These are phyloP conservation scores for Hedya salicella DNA, from an alignment of 2,888 invertebrate species.

Conservation along the genomic window DNA sequence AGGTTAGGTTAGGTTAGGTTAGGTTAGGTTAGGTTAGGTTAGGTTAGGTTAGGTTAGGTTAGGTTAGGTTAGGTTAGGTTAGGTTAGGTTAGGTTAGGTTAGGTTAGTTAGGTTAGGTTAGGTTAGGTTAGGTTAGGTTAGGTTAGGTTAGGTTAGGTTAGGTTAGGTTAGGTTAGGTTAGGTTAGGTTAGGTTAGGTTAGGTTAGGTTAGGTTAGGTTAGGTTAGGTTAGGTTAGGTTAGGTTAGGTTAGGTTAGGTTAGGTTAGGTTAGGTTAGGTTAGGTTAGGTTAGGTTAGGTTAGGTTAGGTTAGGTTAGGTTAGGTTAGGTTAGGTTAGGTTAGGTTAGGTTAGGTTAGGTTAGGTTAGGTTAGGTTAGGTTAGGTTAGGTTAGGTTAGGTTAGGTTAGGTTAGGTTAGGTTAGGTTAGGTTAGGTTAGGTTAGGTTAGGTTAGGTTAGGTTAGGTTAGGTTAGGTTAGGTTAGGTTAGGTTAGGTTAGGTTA, in stretches of 20 bases:
- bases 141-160: constrained; percentile 17
- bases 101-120: constrained; percentile 17
- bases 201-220: constrained; percentile 17
- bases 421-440: constrained; percentile 17
- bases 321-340: constrained; percentile 17
- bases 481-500: constrained; percentile 17
- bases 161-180: constrained; percentile 17
- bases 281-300: constrained; percentile 17
- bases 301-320: constrained; percentile 17
- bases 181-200: constrained; percentile 17
- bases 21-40: constrained; percentile 16
- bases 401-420: constrained; percentile 17
- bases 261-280: constrained; percentile 17
- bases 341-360: constrained; percentile 17
- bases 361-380: constrained; percentile 17
- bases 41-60: constrained; percentile 17
- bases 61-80: constrained; percentile 17
- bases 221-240: constrained; percentile 17
- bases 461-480: constrained; percentile 17
- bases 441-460: constrained; percentile 17
- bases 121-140: constrained; percentile 17
- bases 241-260: constrained; percentile 17
- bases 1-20: constrained; percentile 33
- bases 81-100: constrained; percentile 15
- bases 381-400: constrained; percentile 17